Base-by-base conservation (phyloP, 2,888 invertebrate genomes). In the Catocala nupta region DNA sequence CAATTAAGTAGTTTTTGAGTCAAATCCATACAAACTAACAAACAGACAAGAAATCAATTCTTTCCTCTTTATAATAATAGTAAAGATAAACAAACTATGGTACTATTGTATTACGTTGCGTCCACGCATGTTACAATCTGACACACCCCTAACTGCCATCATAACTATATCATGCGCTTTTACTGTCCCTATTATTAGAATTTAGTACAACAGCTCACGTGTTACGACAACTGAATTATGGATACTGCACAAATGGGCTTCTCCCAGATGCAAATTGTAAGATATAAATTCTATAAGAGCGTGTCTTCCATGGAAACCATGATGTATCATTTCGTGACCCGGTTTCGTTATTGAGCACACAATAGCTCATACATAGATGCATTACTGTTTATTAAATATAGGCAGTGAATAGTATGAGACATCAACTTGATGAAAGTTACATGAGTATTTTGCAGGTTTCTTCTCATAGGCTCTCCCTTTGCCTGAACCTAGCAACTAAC, bases 191-290 rank as follows among this genome's bases (percentile, higher is more conserved):
- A 34, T 50, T 50, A 50, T 50, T 34, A 25, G 6, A 33, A 33
- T n/a, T 2, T 5, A n/a, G 8, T n/a, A 50, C 34, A 34, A 34
- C n/a, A 34, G 33, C 49, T n/a, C 0, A 34, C 49, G n/a, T 50
- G 49, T 25, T 34, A 25, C 9, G 11, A 34, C 48, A 10, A 9
- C 34, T 50, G 9, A 50, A 50, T 5, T 50, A 34, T 34, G 7
- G 11, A 50, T 34, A n/a, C 34, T 10, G 25, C 9, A 25, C 13
- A 10, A 48, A 13, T 50, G 12, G 34, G 49, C n/a, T 34, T 34
- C n/a, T 34, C 49, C 49, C 49, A 50, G 13, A 50, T 50, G 49
- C 25, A 50, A 50, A 50, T 50, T 5, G 1, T 34, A 34, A 50
- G n/a, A 50, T 16, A 34, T 34, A n/a, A 34, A 50, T n/a, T 39